phyloP scores from a whole-genome alignment of 2,113 vertebrate genomes.

The Cebus imitator region DNA sequence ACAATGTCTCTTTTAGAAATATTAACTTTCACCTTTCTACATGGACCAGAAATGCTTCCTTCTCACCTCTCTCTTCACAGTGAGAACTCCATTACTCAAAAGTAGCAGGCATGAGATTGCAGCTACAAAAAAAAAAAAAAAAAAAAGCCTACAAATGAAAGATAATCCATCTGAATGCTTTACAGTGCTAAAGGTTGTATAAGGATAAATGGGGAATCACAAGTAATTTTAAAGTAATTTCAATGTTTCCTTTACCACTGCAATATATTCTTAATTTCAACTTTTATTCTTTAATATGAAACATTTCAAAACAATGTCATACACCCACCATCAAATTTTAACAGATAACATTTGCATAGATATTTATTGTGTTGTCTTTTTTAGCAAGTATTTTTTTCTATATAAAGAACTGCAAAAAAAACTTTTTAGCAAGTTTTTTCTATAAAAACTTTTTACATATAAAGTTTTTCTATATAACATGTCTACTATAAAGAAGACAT shows the following conservation, averaged over 20 bases:
- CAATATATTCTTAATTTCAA: slow-evolving; percentile 23
- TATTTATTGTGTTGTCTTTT: neutral
- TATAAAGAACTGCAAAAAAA: no score
- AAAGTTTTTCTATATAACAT: no score
- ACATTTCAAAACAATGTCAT: slow-evolving; percentile 33
- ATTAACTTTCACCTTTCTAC: neutral
- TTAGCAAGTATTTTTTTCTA: neutral
- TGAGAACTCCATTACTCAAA: neutral
- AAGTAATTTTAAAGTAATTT: slow-evolving; percentile 38
- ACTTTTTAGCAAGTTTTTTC: no score
- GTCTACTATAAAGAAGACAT: neutral
- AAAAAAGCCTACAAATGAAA: neutral
- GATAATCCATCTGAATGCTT: neutral
- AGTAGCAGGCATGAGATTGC: neutral
- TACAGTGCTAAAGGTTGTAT: neutral
- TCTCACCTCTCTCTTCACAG: neutral
- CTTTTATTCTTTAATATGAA: slow-evolving; percentile 53
- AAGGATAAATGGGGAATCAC: neutral
- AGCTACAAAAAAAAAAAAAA: neutral
- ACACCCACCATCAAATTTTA: neutral
- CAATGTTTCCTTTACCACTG: neutral
- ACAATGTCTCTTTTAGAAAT: neutral
- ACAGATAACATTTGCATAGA: neutral
- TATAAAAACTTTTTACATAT: no score
- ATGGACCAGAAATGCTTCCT: neutral